These are phyloP conservation scores for Drosophila oshimai DNA, from an alignment of 1,140 invertebrate genomes.

Conservation along the genomic window DNA sequence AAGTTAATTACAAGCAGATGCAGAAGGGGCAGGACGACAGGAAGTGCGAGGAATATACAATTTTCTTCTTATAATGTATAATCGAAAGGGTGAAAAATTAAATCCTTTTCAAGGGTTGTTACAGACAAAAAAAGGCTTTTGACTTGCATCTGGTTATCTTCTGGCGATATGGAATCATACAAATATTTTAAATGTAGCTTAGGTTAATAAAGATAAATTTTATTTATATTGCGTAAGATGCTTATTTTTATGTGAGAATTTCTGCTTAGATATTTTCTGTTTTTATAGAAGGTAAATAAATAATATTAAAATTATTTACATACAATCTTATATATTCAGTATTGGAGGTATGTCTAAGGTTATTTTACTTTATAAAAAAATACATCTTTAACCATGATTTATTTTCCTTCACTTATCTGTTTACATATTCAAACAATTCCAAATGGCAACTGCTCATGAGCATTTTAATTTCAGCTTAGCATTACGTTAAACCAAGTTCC, in stretches of 20 bases:
- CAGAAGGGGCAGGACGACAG: slow-evolving; percentile 5
- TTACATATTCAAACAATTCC: neutral
- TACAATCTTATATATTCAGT: no score
- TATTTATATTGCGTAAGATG: no score
- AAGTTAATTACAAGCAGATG: slow-evolving; percentile 65
- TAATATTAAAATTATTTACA: no score
- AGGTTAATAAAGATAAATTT: no score
- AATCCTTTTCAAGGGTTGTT: neutral
- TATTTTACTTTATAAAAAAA: no score
- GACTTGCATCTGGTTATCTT: neutral
- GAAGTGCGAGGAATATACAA: slow-evolving; percentile 28
- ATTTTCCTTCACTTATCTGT: neutral
- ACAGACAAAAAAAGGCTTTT: neutral
- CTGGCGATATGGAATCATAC: no score
- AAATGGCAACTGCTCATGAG: neutral
- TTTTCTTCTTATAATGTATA: slow-evolving; percentile 17
- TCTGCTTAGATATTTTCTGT: no score
- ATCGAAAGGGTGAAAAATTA: neutral
- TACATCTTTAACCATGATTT: neutral
- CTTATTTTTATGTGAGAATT: no score
- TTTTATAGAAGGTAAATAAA: no score
- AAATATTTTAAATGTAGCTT: neutral
- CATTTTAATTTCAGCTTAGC: slow-evolving; percentile 2
- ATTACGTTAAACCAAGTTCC: slow-evolving; percentile 12
- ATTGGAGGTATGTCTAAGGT: no score